A percentile compares a stretch with the other conserved stretches of the same genome.
Evolutionary conservation across 2,888 invertebrate species (phyloP).

Genomic region (Idaea aversata): DNA sequence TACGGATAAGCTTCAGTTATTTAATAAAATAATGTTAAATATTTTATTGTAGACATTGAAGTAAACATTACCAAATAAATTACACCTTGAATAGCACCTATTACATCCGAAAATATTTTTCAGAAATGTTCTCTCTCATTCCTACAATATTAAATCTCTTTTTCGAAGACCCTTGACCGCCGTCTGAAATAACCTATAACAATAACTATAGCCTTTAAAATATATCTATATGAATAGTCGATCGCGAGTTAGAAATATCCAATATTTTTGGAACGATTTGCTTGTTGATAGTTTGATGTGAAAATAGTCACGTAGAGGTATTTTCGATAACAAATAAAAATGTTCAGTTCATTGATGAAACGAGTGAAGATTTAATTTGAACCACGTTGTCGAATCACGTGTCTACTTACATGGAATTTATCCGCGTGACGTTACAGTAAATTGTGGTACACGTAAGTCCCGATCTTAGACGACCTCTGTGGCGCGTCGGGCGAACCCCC

Average conservation of each 20-base stretch:
- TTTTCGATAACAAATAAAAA: not conserved
- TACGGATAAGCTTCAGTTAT: too few relatives aligned
- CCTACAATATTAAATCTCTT: constrained; percentile 9
- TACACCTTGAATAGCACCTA: too few relatives aligned
- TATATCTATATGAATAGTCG: not conserved
- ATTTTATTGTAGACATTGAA: too few relatives aligned
- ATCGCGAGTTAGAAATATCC: constrained; percentile 28
- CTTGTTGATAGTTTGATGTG: not conserved
- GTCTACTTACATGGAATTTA: too few relatives aligned
- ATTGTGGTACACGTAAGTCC: too few relatives aligned
- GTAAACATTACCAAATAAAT: too few relatives aligned
- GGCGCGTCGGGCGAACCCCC: too few relatives aligned
- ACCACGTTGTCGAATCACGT: too few relatives aligned
- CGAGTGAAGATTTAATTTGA: not conserved
- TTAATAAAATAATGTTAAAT: too few relatives aligned
- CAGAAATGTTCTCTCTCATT: not conserved
- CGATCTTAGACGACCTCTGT: too few relatives aligned
- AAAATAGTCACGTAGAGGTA: not conserved
- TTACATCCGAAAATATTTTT: too few relatives aligned
- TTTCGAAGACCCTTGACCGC: constrained; percentile 50
- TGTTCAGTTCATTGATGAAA: not conserved
- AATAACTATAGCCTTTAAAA: not conserved
- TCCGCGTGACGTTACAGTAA: too few relatives aligned
- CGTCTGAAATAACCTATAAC: constrained; percentile 35
- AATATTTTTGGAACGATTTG: constrained; percentile 1